Percentiles rank a stretch among this genome's conserved stretches.
Evolutionary conservation across 2,797 vertebrate species (phyloP).

Genomic region (Chelmon rostratus): DNA sequence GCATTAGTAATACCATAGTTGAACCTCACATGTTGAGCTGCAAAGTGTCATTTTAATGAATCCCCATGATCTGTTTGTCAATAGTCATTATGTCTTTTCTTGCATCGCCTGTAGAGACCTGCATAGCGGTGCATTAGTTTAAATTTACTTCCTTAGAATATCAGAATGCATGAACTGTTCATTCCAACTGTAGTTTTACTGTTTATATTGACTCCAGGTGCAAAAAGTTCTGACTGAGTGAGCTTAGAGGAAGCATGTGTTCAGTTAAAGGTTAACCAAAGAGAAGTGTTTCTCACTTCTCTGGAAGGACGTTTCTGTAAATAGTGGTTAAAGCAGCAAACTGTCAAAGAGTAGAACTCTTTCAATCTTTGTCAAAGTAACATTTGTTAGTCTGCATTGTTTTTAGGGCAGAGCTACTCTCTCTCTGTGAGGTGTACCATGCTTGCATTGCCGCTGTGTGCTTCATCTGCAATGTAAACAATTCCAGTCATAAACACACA

Average conservation of each 20-base stretch:
- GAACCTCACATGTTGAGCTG: background rate
- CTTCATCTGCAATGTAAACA: conserved; percentile 9
- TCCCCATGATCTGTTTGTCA: background rate
- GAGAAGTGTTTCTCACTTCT: conserved; percentile 3
- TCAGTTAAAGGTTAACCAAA: conserved; percentile 1
- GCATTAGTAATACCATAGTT: background rate
- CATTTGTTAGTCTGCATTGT: background rate
- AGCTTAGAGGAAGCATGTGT: conserved; percentile 4
- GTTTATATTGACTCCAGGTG: background rate
- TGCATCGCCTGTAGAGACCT: background rate
- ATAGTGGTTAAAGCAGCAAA: conserved; percentile 18
- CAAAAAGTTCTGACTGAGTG: background rate
- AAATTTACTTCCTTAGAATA: background rate
- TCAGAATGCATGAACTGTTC: background rate
- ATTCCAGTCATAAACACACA: background rate
- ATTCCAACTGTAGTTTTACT: background rate
- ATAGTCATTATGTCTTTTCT: no score
- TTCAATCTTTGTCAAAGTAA: background rate
- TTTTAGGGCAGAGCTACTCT: background rate
- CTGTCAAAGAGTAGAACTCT: background rate
- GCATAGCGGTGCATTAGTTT: background rate
- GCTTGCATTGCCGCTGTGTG: background rate
- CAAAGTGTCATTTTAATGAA: background rate
- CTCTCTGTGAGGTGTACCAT: background rate
- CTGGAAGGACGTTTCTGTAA: background rate